Evolutionary conservation across 2,797 vertebrate species (phyloP).

Genomic region (Cyclopterus lumpus): DNA sequence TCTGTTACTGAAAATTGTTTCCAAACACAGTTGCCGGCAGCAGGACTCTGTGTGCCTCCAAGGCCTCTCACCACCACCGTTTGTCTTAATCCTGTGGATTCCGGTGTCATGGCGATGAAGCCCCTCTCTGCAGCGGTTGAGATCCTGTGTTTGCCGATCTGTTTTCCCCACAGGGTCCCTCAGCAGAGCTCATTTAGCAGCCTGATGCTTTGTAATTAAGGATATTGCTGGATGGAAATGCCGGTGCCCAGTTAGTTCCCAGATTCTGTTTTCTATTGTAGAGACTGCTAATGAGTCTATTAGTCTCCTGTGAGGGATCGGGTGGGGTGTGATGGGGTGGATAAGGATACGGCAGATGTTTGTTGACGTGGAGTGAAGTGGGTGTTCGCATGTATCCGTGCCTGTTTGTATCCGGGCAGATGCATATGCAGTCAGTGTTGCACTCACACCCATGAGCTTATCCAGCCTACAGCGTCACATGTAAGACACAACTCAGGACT

Average conservation of each 20-base stretch:
- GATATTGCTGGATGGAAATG: constrained; percentile 72
- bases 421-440: not conserved
- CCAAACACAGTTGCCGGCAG: constrained; percentile 16
- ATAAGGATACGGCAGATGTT: constrained; percentile 74
- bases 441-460: not conserved
- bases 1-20: constrained; percentile 13
- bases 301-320: constrained; percentile 78
- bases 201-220: constrained; percentile 77
- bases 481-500: not conserved
- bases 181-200: constrained; percentile 75
- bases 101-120: constrained; percentile 45
- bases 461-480: not conserved
- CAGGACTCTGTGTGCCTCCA: constrained; percentile 5
- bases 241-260: constrained; percentile 62
- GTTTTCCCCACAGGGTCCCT: constrained; percentile 67
- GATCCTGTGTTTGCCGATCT: constrained; percentile 59
- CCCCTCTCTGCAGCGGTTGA: constrained; percentile 46
- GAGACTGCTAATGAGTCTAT: constrained; percentile 77
- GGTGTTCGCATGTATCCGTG: constrained; percentile 57
- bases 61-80: constrained; percentile 33
- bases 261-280: constrained; percentile 78
- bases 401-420: not conserved
- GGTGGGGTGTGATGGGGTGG: constrained; percentile 8
- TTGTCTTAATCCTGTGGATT: constrained; percentile 61
- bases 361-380: constrained; percentile 72